phyloP scores from a whole-genome alignment of 2,888 invertebrate genomes.

The Sarcophaga caerulescens region DNA sequence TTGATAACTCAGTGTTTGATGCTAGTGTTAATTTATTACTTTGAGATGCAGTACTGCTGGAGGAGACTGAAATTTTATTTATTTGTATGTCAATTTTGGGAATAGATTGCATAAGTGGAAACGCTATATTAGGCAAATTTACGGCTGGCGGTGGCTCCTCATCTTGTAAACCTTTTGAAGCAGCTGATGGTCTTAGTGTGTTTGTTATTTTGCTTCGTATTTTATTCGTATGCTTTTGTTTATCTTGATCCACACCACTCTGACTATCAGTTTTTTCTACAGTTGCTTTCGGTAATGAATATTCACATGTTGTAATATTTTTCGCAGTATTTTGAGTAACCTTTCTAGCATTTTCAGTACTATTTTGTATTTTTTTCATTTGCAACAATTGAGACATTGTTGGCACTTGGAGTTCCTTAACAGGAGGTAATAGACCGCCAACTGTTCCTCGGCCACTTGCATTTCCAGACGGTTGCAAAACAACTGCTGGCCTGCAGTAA shows the following conservation, averaged over 20 bases:
- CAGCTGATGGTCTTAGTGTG: slow-evolving; percentile 69
- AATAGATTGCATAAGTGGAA: slow-evolving; percentile 78
- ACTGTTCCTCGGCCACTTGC: slow-evolving; percentile 45
- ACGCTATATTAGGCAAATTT: slow-evolving; percentile 82
- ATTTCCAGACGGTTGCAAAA: slow-evolving; percentile 68
- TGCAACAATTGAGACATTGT: slow-evolving; percentile 85
- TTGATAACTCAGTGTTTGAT: slow-evolving; percentile 3
- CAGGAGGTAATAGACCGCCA: slow-evolving; percentile 67
- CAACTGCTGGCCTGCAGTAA: slow-evolving; percentile 73
- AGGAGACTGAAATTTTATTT: slow-evolving; percentile 65
- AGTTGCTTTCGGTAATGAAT: slow-evolving; percentile 41
- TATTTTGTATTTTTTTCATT: slow-evolving; percentile 84
- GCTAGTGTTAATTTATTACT: not conserved
- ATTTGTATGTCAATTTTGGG: slow-evolving; percentile 79
- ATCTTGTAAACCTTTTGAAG: slow-evolving; percentile 74
- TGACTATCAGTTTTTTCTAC: slow-evolving; percentile 20
- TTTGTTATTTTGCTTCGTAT: slow-evolving; percentile 63
- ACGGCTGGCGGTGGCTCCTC: slow-evolving; percentile 81
- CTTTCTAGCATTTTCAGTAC: slow-evolving; percentile 83
- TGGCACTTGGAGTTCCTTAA: slow-evolving; percentile 83
- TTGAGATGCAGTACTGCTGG: slow-evolving; percentile 1
- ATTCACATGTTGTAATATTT: slow-evolving; percentile 34
- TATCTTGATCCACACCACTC: slow-evolving; percentile 36
- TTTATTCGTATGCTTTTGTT: slow-evolving; percentile 68
- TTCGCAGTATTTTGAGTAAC: slow-evolving; percentile 79